phyloP scores from a whole-genome alignment of 2,113 vertebrate species.

The Siniperca chuatsi region DNA sequence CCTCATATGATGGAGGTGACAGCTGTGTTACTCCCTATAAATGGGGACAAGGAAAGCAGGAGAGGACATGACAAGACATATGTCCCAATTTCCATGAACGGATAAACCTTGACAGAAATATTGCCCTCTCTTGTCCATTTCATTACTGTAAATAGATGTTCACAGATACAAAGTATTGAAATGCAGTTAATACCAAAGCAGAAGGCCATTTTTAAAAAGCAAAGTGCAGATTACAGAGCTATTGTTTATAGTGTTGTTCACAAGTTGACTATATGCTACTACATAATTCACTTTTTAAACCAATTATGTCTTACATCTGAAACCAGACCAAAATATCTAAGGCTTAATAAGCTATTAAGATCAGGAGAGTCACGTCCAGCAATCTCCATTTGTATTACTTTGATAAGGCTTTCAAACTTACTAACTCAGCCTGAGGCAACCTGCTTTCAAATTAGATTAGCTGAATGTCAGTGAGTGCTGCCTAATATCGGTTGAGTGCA shows the following conservation, averaged over 20 bases:
- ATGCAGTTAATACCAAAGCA: neutral
- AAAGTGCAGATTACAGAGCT: constrained; percentile 8
- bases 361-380: constrained; percentile 32
- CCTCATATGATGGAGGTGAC: constrained; percentile 65
- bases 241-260: neutral
- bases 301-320: constrained; percentile 30
- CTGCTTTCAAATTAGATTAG: constrained; percentile 65
- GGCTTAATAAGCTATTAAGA: constrained; percentile 20
- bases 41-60: constrained; percentile 56
- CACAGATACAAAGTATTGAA: neutral
- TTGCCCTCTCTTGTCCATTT: constrained; percentile 32
- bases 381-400: constrained; percentile 58
- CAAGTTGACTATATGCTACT: neutral
- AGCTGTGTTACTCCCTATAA: constrained; percentile 75
- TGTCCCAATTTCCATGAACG: constrained; percentile 60
- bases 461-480: constrained; percentile 65
- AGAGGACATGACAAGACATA: constrained; percentile 70
- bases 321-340: constrained; percentile 6
- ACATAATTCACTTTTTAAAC: constrained; percentile 9
- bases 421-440: constrained; percentile 59
- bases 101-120: constrained; percentile 64
- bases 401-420: constrained; percentile 63
- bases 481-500: constrained; percentile 26
- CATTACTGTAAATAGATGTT: constrained; percentile 51
- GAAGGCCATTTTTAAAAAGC: neutral